Conservation (phyloP, 2,113 vertebrate genomes). For the Macheiramphus alcinus region DNA sequence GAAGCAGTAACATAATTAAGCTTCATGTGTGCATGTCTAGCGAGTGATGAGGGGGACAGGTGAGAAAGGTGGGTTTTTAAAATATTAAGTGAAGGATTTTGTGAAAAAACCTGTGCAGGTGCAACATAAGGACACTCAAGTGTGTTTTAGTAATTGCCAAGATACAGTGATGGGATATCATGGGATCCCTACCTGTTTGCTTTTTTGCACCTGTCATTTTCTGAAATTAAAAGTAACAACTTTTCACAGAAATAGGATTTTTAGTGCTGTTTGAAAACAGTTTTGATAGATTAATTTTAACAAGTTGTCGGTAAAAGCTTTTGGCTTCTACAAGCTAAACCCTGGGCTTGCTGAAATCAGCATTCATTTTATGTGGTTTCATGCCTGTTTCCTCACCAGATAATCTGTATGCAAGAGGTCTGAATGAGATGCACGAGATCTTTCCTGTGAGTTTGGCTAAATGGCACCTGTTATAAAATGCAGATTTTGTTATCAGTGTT, state of each 20-base stretch:
- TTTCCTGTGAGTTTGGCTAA: neutral
- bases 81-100: neutral
- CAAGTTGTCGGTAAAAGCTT: neutral
- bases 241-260: neutral
- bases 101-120: neutral
- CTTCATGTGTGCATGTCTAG: neutral
- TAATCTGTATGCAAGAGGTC: neutral
- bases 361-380: neutral
- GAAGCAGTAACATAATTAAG: neutral
- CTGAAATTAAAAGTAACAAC: neutral
- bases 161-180: neutral
- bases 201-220: neutral
- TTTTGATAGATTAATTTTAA: neutral
- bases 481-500: neutral
- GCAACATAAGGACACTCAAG: neutral
- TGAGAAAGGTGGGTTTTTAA: neutral
- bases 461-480: neutral
- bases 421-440: neutral
- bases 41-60: neutral
- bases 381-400: neutral
- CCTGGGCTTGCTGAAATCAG: neutral
- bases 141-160: neutral
- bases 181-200: neutral
- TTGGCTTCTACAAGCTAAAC: neutral
- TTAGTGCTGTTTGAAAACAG: neutral